Base-by-base conservation (phyloP, 2,113 vertebrate species). In the Mastomys natalensis region DNA sequence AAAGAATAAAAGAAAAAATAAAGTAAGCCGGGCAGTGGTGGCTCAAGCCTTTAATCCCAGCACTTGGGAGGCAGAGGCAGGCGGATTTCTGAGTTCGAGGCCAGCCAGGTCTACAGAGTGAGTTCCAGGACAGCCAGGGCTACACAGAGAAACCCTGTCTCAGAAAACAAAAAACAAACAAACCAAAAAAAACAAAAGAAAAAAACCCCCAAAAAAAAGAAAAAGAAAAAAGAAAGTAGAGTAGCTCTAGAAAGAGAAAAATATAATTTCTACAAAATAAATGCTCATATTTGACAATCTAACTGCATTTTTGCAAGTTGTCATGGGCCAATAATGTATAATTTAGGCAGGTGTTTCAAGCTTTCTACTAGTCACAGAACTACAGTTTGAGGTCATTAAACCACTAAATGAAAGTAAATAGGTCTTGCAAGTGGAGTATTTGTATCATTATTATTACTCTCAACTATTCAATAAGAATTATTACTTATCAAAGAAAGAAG, bases 401-500 rank as follows among this genome's bases (percentile, higher is more conserved):
- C 70, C 2, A 13, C 60, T 87, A n/a, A 34, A 37, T 8, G 72
- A 82, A 95, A 82, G 58, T 43, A 93, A 96, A 97, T 0, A 96
- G 72, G n/a, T 3, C 89, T 22, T 96, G 91, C 8, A 55, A 5
- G 0, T 81, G 53, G 91, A 58, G 87, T 95, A 73, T 74, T 73
- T 95, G 48, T 93, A 51, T 40, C 87, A 64, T n/a, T 86, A 37
- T 96, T 96, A 88, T 31, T 97, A 91, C 73, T 62, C 34, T 76
- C 13, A 74, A 21, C 13, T 37, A 53, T 89, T 78, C 97, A 98
- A 77, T 8, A 97, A 95, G 97, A 95, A 89, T 3, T 94, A 48
- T 94, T 84, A 66, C 31, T 74, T 93, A 97, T 80, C 89, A 97
- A 70, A 43, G 43, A 90, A 11, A 92, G 58, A 96, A 95, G 26